A percentile compares a stretch with the other conserved stretches of the same genome.
Evolutionary conservation across 2,888 invertebrate genomes (phyloP).

Genomic region (Sisyra terminalis): DNA sequence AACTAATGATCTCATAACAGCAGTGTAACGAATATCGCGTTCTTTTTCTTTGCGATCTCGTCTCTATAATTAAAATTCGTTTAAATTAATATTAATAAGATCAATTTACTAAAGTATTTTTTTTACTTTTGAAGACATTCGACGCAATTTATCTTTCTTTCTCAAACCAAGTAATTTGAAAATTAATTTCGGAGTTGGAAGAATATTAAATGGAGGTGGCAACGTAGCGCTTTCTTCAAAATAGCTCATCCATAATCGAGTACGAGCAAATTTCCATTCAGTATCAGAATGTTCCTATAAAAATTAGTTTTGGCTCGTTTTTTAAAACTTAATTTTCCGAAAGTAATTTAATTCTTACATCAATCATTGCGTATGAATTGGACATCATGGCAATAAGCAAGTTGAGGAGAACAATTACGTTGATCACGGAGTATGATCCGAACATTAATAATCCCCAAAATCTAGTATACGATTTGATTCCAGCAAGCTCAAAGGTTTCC

Average conservation of each 20-base stretch:
- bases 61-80: slow-evolving; percentile 19
- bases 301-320: neutral
- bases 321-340: too few relatives aligned
- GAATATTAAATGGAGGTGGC: slow-evolving; percentile 85
- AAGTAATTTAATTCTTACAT: slow-evolving; percentile 38
- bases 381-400: slow-evolving; percentile 98
- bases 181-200: slow-evolving; percentile 73
- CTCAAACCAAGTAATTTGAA: slow-evolving; percentile 47
- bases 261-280: slow-evolving; percentile 94
- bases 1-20: slow-evolving; percentile 78
- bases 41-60: slow-evolving; percentile 47
- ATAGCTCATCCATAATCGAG: slow-evolving; percentile 89
- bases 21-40: slow-evolving; percentile 51
- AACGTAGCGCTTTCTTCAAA: slow-evolving; percentile 84
- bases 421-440: slow-evolving; percentile 88
- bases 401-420: slow-evolving; percentile 84
- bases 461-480: slow-evolving; percentile 77
- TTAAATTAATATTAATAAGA: slow-evolving; percentile 4
- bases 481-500: slow-evolving; percentile 72
- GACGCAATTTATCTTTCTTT: slow-evolving; percentile 38
- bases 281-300: slow-evolving; percentile 78
- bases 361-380: slow-evolving; percentile 85
- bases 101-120: neutral
- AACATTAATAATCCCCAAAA: slow-evolving; percentile 95
- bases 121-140: slow-evolving; percentile 34